Percentiles rank a stretch among this genome's conserved stretches.
Conservation (phyloP, 2,888 invertebrate genomes). For the Rotaria socialis region DNA sequence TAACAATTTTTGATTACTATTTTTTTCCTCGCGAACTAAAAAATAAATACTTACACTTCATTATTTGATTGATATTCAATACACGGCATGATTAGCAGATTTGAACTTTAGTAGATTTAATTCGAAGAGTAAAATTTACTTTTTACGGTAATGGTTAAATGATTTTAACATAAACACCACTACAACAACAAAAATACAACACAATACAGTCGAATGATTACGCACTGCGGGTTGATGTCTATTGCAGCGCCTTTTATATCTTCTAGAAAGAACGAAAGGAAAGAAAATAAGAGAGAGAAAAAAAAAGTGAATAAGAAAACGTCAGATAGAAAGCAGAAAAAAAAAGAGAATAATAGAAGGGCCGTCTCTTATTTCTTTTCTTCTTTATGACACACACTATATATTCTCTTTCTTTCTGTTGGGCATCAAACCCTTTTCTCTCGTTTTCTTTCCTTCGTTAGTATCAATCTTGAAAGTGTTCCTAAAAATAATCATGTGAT, state of each 20-base stretch:
- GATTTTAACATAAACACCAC: constrained; percentile 5
- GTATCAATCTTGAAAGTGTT: neutral
- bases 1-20: neutral
- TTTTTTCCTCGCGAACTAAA: too few species aligned
- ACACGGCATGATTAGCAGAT: neutral
- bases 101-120: neutral
- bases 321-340: neutral
- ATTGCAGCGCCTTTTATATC: neutral
- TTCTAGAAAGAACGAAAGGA: constrained; percentile 18
- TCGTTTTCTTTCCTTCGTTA: neutral
- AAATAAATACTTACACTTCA: neutral
- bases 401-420: neutral
- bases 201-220: neutral
- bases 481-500: neutral
- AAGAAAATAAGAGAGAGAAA: neutral
- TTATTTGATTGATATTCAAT: neutral
- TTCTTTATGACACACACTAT: neutral
- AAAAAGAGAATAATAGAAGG: neutral
- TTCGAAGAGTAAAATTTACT: neutral
- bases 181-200: constrained; percentile 16
- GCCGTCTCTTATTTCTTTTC: neutral
- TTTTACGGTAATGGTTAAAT: neutral
- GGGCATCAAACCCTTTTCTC: neutral
- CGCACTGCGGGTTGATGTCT: constrained; percentile 5
- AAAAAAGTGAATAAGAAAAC: neutral